A percentile compares a stretch with the other conserved stretches of the same genome.
These are phyloP conservation scores for Drepana arcuata DNA, from an alignment of 1,140 invertebrate genomes.

Conservation along the genomic window DNA sequence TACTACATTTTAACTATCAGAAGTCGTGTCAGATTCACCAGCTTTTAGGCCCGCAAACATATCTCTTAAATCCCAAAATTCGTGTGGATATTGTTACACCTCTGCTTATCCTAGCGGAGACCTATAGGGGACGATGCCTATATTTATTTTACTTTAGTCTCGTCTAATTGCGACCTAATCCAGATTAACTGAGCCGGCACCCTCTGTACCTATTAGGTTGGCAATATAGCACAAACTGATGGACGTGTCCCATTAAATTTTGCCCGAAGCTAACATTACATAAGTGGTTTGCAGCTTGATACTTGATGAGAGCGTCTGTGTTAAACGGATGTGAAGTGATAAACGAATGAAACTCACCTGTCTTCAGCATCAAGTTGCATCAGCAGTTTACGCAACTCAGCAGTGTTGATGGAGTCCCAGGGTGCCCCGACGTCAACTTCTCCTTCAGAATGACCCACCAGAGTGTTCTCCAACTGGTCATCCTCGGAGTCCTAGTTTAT, in stretches of 20 bases:
- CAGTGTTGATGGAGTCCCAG: conserved; percentile 45
- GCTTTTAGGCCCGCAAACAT: too few relatives aligned
- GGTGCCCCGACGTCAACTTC: conserved; percentile 24
- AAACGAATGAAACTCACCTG: conserved; percentile 29
- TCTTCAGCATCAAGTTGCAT: conserved; percentile 51
- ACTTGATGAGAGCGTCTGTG: not conserved
- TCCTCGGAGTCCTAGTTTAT: conserved; percentile 52
- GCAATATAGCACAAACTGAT: not conserved
- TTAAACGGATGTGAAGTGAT: too few relatives aligned
- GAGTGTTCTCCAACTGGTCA: conserved; percentile 39
- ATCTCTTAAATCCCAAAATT: too few relatives aligned
- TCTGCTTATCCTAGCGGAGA: too few relatives aligned
- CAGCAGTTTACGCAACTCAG: conserved; percentile 45
- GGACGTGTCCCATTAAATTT: not conserved
- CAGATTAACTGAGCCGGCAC: too few relatives aligned
- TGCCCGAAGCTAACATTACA: not conserved
- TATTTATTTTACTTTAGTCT: too few relatives aligned
- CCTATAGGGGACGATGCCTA: too few relatives aligned
- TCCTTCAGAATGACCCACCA: conserved; percentile 32
- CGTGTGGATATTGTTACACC: too few relatives aligned
- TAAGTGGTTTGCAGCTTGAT: not conserved
- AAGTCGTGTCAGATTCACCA: too few relatives aligned
- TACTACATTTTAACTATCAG: too few relatives aligned
- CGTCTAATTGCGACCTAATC: not conserved
- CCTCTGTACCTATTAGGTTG: not conserved